These are phyloP conservation scores for Syngnathus typhle DNA, from an alignment of 2,113 vertebrate genomes.

Conservation along the genomic window DNA sequence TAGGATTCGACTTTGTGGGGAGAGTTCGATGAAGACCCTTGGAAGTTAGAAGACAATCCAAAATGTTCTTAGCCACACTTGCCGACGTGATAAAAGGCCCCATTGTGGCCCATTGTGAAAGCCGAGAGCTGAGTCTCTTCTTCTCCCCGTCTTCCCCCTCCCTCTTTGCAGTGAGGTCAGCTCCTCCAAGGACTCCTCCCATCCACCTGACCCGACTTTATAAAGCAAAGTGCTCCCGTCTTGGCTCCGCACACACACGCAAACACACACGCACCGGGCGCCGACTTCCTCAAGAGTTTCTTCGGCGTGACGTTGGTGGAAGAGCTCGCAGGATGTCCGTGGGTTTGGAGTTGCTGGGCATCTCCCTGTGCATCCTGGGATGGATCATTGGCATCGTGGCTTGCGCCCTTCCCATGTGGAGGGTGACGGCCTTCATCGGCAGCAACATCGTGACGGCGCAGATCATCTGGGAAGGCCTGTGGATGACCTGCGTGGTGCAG, in stretches of 20 bases:
- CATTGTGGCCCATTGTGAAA: conserved; percentile 60
- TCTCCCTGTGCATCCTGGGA: conserved; percentile 67
- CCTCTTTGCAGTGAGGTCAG: conserved; percentile 50
- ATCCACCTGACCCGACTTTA: conserved; percentile 56
- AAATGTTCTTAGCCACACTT: neutral
- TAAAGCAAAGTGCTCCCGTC: conserved; percentile 59
- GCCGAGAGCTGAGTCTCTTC: conserved; percentile 42
- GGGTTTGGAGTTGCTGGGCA: conserved; percentile 70
- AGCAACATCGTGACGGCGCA: conserved; percentile 74
- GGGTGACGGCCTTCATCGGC: conserved; percentile 73
- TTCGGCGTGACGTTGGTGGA: conserved; percentile 28
- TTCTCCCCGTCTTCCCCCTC: conserved; percentile 42
- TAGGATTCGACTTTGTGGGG: neutral
- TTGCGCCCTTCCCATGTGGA: conserved; percentile 72
- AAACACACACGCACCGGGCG: conserved; percentile 24
- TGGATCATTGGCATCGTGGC: conserved; percentile 71
- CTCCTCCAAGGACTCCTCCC: conserved; percentile 60
- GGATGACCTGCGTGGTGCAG: conserved; percentile 75
- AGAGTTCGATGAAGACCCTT: neutral
- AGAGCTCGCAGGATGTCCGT: conserved; percentile 58
- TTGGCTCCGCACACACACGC: conserved; percentile 36
- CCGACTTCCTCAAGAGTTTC: conserved; percentile 10
- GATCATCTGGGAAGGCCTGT: conserved; percentile 74
- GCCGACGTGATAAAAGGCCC: conserved; percentile 34
- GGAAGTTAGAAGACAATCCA: neutral